Percentiles rank a stretch among this genome's conserved stretches.
phyloP scores from a whole-genome alignment of 2,113 vertebrate species.

The Phaetusa simplex region DNA sequence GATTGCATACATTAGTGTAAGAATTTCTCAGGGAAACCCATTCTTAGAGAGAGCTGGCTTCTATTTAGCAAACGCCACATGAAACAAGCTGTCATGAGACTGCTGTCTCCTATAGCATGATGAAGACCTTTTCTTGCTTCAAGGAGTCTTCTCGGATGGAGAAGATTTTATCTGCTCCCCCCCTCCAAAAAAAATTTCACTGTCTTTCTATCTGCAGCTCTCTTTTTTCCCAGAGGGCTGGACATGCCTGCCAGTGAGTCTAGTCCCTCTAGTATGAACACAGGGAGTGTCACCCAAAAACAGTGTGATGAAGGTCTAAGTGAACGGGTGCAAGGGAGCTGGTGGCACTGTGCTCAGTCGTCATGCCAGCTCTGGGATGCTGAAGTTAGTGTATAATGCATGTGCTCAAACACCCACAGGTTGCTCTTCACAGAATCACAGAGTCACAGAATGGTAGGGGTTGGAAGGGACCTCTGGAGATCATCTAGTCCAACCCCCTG shows the following conservation, averaged over 20 bases:
- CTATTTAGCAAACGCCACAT: neutral
- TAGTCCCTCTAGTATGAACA: neutral
- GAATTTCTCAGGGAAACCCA: neutral
- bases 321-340: neutral
- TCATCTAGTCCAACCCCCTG: too few relatives aligned
- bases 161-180: neutral
- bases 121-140: neutral
- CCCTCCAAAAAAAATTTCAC: neutral
- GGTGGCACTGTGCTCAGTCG: neutral
- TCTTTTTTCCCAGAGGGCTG: neutral
- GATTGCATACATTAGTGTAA: slow-evolving; percentile 1
- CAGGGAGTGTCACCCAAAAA: neutral
- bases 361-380: neutral
- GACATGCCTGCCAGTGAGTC: neutral
- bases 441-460: too few relatives aligned
- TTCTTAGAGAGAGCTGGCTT: slow-evolving; percentile 6
- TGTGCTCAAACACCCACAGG: neutral
- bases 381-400: neutral
- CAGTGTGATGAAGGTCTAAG: neutral
- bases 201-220: neutral
- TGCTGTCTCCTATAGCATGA: neutral
- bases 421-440: neutral
- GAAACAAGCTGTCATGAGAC: neutral
- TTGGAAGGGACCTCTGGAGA: too few relatives aligned
- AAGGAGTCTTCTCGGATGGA: neutral